These are phyloP conservation scores for Drosophila antonietae DNA, from an alignment of 2,888 invertebrate genomes.

Conservation along the genomic window DNA sequence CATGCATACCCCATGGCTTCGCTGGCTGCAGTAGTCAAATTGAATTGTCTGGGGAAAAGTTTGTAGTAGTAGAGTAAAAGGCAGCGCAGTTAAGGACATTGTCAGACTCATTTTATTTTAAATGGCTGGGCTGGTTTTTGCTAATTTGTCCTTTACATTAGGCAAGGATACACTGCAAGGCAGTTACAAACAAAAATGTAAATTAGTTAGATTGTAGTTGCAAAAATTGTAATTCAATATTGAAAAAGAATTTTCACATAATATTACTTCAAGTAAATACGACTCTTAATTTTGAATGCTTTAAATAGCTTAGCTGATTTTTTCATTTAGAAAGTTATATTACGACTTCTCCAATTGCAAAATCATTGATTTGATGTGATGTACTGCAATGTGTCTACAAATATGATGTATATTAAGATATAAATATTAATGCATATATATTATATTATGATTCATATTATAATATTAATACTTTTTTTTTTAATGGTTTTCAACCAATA, in stretches of 20 bases:
- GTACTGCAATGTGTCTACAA: too few relatives aligned
- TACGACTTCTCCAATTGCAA: too few relatives aligned
- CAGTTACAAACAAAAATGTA: slow-evolving; percentile 17
- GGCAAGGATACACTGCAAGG: slow-evolving; percentile 41
- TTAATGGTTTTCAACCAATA: too few relatives aligned
- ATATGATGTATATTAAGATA: too few relatives aligned
- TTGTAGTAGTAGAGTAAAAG: slow-evolving; percentile 60
- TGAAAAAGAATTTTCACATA: background rate
- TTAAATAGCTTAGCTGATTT: too few relatives aligned
- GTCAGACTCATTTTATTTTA: slow-evolving; percentile 64
- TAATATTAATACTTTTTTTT: too few relatives aligned
- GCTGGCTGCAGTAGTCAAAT: slow-evolving; percentile 63
- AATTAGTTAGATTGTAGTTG: background rate
- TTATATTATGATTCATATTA: too few relatives aligned
- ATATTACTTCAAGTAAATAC: too few relatives aligned
- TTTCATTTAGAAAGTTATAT: too few relatives aligned
- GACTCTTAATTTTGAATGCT: too few relatives aligned
- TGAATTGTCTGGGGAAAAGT: slow-evolving; percentile 80
- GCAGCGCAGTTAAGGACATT: slow-evolving; percentile 61
- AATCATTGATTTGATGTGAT: too few relatives aligned
- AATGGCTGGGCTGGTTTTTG: slow-evolving; percentile 74
- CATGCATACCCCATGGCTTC: slow-evolving; percentile 18
- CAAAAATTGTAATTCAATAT: background rate
- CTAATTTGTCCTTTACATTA: slow-evolving; percentile 76
- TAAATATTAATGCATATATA: too few relatives aligned